A percentile compares a stretch with the other conserved stretches of the same genome.
Evolutionary conservation across 2,888 invertebrate species (phyloP).

Genomic region (Apocheima hispidaria): DNA sequence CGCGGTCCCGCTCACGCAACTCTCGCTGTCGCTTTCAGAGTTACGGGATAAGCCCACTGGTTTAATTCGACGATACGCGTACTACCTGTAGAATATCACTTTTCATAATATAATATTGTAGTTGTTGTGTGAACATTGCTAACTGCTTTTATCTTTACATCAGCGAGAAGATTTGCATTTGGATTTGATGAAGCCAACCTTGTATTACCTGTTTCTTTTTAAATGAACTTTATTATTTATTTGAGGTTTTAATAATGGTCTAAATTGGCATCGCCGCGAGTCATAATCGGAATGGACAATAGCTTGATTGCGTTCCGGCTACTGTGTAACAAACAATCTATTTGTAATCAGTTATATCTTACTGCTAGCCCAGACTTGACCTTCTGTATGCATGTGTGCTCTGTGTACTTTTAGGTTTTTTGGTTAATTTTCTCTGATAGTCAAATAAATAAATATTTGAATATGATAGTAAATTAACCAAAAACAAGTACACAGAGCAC

Average conservation of each 20-base stretch:
- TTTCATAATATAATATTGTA: not conserved
- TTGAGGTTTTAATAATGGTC: conserved; percentile 46
- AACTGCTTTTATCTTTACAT: conserved; percentile 6
- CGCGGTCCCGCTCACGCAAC: too few relatives aligned
- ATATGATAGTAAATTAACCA: too few relatives aligned
- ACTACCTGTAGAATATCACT: not conserved
- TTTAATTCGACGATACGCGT: too few relatives aligned
- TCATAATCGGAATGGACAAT: conserved; percentile 60
- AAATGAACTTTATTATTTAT: conserved; percentile 51
- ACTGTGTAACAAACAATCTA: conserved; percentile 40
- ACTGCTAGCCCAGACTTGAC: conserved; percentile 15
- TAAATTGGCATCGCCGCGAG: conserved; percentile 48
- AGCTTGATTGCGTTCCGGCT: conserved; percentile 43
- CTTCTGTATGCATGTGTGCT: conserved; percentile 12
- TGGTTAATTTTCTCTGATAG: conserved; percentile 26
- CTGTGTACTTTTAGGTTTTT: conserved; percentile 8
- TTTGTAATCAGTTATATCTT: conserved; percentile 32
- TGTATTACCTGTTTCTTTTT: conserved; percentile 54
- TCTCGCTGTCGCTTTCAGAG: too few relatives aligned
- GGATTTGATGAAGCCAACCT: conserved; percentile 55
- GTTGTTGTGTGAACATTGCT: conserved; percentile 7
- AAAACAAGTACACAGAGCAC: too few relatives aligned
- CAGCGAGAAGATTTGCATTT: conserved; percentile 43
- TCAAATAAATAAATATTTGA: conserved; percentile 6
- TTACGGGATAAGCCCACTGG: too few relatives aligned